Base-by-base conservation (phyloP, 2,888 invertebrate genomes). In the Dryobotodes eremita region DNA sequence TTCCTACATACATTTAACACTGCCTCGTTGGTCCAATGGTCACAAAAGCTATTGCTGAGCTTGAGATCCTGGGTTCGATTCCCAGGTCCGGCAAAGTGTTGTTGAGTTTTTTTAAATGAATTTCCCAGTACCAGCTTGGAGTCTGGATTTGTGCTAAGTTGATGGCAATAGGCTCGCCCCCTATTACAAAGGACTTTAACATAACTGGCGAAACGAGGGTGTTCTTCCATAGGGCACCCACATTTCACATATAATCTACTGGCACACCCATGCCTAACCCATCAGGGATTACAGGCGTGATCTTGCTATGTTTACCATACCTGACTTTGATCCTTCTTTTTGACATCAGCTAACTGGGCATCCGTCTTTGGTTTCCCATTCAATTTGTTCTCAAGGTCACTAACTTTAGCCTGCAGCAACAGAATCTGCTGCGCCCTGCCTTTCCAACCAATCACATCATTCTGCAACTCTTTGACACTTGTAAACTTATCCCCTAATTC, bases 401-500 rank as follows among this genome's bases (percentile, higher is more conserved):
- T 93, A 71, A 98, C 95, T 94, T 98, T 98, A 74, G 97, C 97
- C 91, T 98, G 98, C 70, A 98, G 93, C 23, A 97, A 94, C 0
- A 97, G 92, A 80, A 98, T 98, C 90, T 98, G 98, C 90, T 98
- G 98, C 2, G 98, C 98, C 84, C 98, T 97, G 0, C 98, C 98
- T 85, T 98, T 97, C 98, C 98, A 98, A 20, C 97, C 97, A 65
- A 97, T 96, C 71, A 97, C 94, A 80, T 97, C 96, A 86, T 97
- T 97, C 71, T 97, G 97, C 55, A 98, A 91, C 73, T 97, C 96
- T 88, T 97, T 97, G 17, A 98, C 96, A 88, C 97, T 97, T 5
- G 97, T 97, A 62, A 98, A 97, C 87, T 97, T 97, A 77, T 98
- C 98, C 0, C 98, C 98, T 26, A 98, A 96, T 94, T 98, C 98